Conservation (phyloP, 1,140 invertebrate genomes). For the Whitmania pigra region DNA sequence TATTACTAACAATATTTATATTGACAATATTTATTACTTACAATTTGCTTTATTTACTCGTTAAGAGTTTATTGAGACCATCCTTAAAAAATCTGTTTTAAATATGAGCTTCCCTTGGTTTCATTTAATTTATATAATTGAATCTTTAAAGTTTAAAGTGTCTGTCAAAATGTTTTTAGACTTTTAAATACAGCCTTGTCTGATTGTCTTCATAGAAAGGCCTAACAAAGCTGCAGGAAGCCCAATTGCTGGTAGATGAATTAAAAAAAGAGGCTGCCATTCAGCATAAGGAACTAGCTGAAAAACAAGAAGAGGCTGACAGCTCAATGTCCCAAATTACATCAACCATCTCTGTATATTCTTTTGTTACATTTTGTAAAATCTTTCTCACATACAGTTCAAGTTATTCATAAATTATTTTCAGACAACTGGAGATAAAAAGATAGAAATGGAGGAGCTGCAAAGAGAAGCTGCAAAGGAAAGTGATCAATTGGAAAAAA, state of each 20-base stretch:
- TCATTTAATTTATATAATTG: too few species aligned
- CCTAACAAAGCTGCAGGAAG: slow-evolving; percentile 77
- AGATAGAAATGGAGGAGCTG: slow-evolving; percentile 77
- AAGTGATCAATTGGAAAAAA: slow-evolving; percentile 58
- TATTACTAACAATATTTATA: too few species aligned
- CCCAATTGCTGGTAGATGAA: slow-evolving; percentile 66
- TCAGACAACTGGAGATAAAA: slow-evolving; percentile 73
- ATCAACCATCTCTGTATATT: slow-evolving; percentile 61
- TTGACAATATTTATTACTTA: too few species aligned
- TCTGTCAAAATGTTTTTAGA: too few species aligned
- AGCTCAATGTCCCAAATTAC: slow-evolving; percentile 83
- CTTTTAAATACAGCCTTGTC: not conserved
- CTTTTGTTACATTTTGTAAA: not conserved
- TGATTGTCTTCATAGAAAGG: slow-evolving; percentile 53
- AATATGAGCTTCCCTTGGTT: too few species aligned
- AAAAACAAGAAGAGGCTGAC: slow-evolving; percentile 79
- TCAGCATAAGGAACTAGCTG: slow-evolving; percentile 66
- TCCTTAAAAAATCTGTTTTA: too few species aligned
- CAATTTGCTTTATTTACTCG: too few species aligned
- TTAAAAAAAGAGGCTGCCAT: slow-evolving; percentile 74
- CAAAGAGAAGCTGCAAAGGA: slow-evolving; percentile 77
- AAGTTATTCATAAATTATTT: not conserved
- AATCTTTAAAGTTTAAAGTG: too few species aligned
- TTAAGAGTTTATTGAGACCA: too few species aligned
- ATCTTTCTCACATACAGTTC: not conserved